Evolutionary conservation across 2,888 invertebrate genomes (phyloP), one percentile per base, ranked within the genome.

Genomic region (Eilema griseolum): DNA sequence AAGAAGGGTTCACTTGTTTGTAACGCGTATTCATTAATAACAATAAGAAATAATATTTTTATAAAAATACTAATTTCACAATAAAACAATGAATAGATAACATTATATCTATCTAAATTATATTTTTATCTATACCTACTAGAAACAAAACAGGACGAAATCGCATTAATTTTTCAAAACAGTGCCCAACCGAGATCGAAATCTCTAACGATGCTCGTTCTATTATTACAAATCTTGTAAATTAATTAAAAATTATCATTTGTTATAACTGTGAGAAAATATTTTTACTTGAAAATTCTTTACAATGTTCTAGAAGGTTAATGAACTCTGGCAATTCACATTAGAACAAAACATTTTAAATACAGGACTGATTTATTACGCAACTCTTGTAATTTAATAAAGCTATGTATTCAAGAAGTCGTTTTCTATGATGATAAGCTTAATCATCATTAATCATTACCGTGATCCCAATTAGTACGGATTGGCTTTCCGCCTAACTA

Each of bases 41-140:
- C 16, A 16, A 41, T 16, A n/a, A 10, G 52, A n/a, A 52, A 52
- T 52, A n/a, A 52, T 52, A 52, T 52, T n/a, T 20, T n/a, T 52
- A 52, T 8, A n/a, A n/a, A n/a, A 52, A 52, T 20, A n/a, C 52
- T 8, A n/a, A 52, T n/a, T 52, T 52, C n/a, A 52, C 16, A 52
- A 52, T 20, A 52, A 52, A 52, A 52, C 52, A 52, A 52, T 31
- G 28, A 31, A 52, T 1, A 52, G 20, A n/a, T 52, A 52, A 46
- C 3, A 46, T 46, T 46, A 46, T 46, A 46, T 46, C 46, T 46
- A 46, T 46, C 46, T 46, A 52, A 61, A 67, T 61, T 61, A 28
- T 14, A 20, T n/a, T n/a, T 52, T 52, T 52, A 52, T 52, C 52
- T 52, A 10, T n/a, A 20, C 41, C 41, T 16, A 41, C 52, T 52